Evolutionary conservation across 1,140 invertebrate genomes (phyloP).

Genomic region (Goniozus legneri): DNA sequence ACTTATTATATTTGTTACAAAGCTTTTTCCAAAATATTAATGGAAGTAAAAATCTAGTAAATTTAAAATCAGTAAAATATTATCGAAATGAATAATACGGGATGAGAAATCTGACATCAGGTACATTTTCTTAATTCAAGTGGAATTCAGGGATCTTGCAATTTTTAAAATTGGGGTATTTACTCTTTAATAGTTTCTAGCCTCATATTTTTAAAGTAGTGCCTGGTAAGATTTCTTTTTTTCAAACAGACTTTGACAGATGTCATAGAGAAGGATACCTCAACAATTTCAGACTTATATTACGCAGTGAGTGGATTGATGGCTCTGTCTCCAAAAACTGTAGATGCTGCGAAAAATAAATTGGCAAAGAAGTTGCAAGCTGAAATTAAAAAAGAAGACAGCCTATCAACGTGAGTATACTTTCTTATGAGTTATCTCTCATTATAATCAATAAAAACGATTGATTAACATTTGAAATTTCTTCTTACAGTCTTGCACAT

Average conservation of each 20-base stretch:
- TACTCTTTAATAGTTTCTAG: conserved; percentile 2
- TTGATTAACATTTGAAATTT: conserved; percentile 18
- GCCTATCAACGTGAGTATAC: conserved; percentile 62
- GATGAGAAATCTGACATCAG: conserved; percentile 34
- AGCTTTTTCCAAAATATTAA: neutral
- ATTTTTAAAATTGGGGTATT: conserved; percentile 21
- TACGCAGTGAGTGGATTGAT: conserved; percentile 46
- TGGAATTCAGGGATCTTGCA: no score
- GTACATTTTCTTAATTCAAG: no score
- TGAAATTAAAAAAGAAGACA: conserved; percentile 74
- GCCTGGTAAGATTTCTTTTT: conserved; percentile 10
- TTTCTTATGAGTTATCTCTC: conserved; percentile 6
- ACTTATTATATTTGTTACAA: conserved; percentile 5
- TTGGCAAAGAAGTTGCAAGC: conserved; percentile 65
- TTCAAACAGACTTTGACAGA: conserved; percentile 40
- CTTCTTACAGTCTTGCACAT: conserved; percentile 85
- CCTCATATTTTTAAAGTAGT: neutral
- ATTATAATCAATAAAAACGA: neutral
- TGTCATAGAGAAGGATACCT: conserved; percentile 51
- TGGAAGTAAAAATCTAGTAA: conserved; percentile 9
- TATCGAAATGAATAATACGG: conserved; percentile 23
- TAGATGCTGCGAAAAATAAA: conserved; percentile 55
- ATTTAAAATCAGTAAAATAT: conserved; percentile 44
- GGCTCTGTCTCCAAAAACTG: conserved; percentile 43
- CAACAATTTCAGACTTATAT: conserved; percentile 50